A percentile compares a stretch with the other conserved stretches of the same genome.
Conservation (phyloP, 2,888 invertebrate genomes). For the Agonopterix subpropinquella region DNA sequence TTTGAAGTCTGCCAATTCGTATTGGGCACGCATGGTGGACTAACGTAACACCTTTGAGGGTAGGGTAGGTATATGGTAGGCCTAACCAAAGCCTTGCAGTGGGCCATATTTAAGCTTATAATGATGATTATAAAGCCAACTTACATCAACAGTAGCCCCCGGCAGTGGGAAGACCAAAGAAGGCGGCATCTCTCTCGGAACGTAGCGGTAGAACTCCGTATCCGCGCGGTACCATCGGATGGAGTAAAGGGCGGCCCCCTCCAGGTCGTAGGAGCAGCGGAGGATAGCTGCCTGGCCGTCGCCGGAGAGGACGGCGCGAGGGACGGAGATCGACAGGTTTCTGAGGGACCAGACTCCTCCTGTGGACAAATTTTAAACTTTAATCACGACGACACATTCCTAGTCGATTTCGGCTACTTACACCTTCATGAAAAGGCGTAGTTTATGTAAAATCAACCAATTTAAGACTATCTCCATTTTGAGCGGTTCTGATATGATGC, state of each 20-base stretch:
- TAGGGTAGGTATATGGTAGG: too few species aligned
- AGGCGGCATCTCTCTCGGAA: constrained; percentile 82
- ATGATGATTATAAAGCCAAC: constrained; percentile 21
- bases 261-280: constrained; percentile 75
- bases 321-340: constrained; percentile 67
- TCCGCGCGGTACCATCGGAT: constrained; percentile 81
- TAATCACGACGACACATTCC: too few species aligned
- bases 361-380: constrained; percentile 18
- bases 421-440: too few species aligned
- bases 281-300: constrained; percentile 69
- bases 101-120: too few species aligned
- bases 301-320: constrained; percentile 72
- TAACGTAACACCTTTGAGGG: too few species aligned
- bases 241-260: constrained; percentile 81
- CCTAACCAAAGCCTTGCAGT: too few species aligned
- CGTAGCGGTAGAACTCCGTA: constrained; percentile 85
- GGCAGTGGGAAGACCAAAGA: constrained; percentile 80
- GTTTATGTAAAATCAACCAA: too few species aligned
- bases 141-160: constrained; percentile 83
- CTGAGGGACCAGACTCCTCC: constrained; percentile 67
- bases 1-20: too few species aligned
- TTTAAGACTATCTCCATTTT: too few species aligned
- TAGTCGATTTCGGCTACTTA: too few species aligned
- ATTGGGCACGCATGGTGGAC: too few species aligned
- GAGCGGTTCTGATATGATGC: too few species aligned